Base-by-base conservation (phyloP, 2,113 vertebrate species). In the Calyptommatus sinebrachiatus region DNA sequence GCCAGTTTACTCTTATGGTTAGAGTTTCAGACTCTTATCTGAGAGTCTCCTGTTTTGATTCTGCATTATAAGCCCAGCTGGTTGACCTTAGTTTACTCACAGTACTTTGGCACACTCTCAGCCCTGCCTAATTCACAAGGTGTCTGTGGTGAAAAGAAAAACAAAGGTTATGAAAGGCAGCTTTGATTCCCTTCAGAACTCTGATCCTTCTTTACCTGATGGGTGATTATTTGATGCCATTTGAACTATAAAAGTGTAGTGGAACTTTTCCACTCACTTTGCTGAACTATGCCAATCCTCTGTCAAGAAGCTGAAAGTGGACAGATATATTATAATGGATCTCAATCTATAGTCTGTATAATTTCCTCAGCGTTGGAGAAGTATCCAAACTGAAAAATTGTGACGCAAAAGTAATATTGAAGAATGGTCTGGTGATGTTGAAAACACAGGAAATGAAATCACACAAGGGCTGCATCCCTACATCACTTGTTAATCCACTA, bases 231-330 rank as follows among this genome's bases (percentile, higher is more conserved):
- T 74, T 78, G 53, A 86, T 53, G n/a, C 9, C 68, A 78, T 81
- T 83, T 84, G 87, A 91, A 90, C 83, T 81, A 80, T 73, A 88
- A 22, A 28, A 77, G 84, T 41, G 35, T 41, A 60, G 12, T 45
- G 14, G 16, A 14, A 14, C 18, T 0, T 72, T 87, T 83, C 71
- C 65, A 57, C 1, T 28, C 57, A 78, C 29, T 67, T 71, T 71
- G 50, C 69, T 3, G 62, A 60, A 7, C 70, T 60, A 62, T 80
- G 77, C 61, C 72, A 16, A 1, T 20, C 66, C 77, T 50, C 50
- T 66, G 73, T 76, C 10, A 82, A 75, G 1, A 24, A 61, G 60
- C 71, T 69, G 65, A 84, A 87, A 77, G 62, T 61, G 41, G 41
- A 65, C 4, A 0, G 1, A 8, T 24, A 63, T 5, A 45, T 73